Percentiles rank a stretch among this genome's conserved stretches.
Evolutionary conservation across 2,888 invertebrate species (phyloP).

Genomic region (Torymus tubicola): DNA sequence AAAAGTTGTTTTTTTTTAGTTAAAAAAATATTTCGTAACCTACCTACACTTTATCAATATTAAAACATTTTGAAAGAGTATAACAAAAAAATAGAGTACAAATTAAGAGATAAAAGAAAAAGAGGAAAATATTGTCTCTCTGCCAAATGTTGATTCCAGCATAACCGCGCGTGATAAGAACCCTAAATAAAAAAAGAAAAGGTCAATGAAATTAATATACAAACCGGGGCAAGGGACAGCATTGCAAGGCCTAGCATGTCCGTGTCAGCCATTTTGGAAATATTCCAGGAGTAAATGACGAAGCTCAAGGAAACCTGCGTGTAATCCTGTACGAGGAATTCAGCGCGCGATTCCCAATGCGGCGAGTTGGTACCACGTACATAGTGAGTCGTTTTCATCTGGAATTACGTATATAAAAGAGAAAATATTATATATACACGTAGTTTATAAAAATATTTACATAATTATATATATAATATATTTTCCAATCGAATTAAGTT

Average conservation of each 20-base stretch:
- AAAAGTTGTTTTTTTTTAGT: too few relatives aligned
- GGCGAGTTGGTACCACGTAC: conserved; percentile 76
- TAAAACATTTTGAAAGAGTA: too few relatives aligned
- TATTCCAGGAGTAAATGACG: conserved; percentile 78
- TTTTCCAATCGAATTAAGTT: background rate
- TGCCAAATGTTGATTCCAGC: too few relatives aligned
- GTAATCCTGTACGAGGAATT: conserved; percentile 78
- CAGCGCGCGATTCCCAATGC: conserved; percentile 77
- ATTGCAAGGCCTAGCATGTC: conserved; percentile 78
- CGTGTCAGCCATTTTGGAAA: conserved; percentile 76
- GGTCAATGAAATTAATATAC: background rate
- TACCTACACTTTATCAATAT: too few relatives aligned
- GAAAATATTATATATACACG: background rate
- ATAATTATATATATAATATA: background rate
- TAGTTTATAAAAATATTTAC: background rate
- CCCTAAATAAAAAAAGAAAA: background rate
- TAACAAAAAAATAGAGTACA: too few relatives aligned
- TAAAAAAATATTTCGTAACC: too few relatives aligned
- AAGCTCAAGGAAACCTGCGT: conserved; percentile 77
- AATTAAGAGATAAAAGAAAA: too few relatives aligned
- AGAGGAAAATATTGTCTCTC: too few relatives aligned
- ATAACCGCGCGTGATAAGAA: background rate
- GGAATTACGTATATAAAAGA: conserved; percentile 50
- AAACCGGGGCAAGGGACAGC: conserved; percentile 76
- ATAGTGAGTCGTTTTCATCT: conserved; percentile 79